Evolutionary conservation across 2,888 invertebrate genomes (phyloP).

Genomic region (Caenorhabditis sp.): DNA sequence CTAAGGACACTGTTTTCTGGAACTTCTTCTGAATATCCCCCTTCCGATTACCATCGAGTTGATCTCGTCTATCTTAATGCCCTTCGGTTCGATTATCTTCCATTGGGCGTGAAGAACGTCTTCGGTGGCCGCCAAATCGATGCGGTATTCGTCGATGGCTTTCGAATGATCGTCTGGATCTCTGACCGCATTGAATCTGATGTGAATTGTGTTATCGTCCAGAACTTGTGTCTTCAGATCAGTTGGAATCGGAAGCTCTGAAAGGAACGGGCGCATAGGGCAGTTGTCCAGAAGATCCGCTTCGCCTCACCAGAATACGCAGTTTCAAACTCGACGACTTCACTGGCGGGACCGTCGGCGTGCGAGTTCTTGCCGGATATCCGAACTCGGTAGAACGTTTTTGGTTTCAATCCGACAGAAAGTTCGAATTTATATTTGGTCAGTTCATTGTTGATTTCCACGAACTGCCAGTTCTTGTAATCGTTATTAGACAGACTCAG

Average conservation of each 20-base stretch:
- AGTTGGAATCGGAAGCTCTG: constrained; percentile 67
- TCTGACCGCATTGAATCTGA: constrained; percentile 62
- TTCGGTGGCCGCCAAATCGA: constrained; percentile 60
- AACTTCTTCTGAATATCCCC: background rate
- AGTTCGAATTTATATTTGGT: constrained; percentile 59
- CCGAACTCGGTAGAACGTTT: constrained; percentile 66
- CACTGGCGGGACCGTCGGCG: constrained; percentile 64
- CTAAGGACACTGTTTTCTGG: constrained; percentile 16
- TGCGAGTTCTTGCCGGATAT: constrained; percentile 59
- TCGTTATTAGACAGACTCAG: constrained; percentile 62
- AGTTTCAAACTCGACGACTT: constrained; percentile 64
- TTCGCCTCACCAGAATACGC: constrained; percentile 58
- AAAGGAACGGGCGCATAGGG: constrained; percentile 9
- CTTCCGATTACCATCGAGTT: constrained; percentile 39
- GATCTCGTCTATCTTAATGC: constrained; percentile 45
- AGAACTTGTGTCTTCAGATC: constrained; percentile 59
- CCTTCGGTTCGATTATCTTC: constrained; percentile 40
- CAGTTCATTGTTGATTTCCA: constrained; percentile 39
- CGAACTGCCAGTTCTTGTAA: constrained; percentile 62
- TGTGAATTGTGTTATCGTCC: constrained; percentile 63
- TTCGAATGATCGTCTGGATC: constrained; percentile 67
- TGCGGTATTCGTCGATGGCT: constrained; percentile 59
- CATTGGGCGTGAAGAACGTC: constrained; percentile 59
- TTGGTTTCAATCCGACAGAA: constrained; percentile 63
- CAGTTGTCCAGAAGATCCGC: no score